Conservation (phyloP, 2,797 vertebrate genomes). For the Sphenopsis melanotis region DNA sequence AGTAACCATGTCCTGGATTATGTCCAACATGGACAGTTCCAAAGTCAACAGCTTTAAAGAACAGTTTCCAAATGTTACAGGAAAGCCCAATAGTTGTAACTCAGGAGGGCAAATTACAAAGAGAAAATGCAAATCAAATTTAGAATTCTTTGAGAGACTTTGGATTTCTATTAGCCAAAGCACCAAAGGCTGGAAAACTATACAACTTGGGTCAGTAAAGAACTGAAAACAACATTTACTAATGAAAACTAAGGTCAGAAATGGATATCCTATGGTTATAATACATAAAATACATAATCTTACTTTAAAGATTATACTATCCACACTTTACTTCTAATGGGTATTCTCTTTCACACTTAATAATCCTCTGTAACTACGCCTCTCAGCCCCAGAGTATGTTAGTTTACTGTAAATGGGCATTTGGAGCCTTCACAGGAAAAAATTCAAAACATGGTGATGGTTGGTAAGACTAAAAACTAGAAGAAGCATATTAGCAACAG, state of each 20-base stretch:
- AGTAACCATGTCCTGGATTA: neutral
- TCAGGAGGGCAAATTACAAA: neutral
- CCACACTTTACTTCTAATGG: neutral
- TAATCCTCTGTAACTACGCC: neutral
- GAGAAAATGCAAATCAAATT: neutral
- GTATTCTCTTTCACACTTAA: neutral
- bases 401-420: neutral
- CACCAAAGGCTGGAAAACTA: neutral
- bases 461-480: neutral
- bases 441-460: neutral
- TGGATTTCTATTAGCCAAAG: neutral
- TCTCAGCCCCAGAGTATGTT: neutral
- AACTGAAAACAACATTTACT: neutral
- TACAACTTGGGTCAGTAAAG: neutral
- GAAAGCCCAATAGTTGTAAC: neutral
- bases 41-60: conserved; percentile 28
- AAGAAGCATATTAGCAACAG: neutral
- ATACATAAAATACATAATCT: neutral
- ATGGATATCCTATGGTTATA: neutral
- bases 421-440: neutral
- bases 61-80: neutral
- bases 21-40: neutral
- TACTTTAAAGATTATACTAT: neutral
- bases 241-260: neutral
- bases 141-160: neutral